Conservation (phyloP, 2,888 invertebrate species). For the Diplazon laetatorius region DNA sequence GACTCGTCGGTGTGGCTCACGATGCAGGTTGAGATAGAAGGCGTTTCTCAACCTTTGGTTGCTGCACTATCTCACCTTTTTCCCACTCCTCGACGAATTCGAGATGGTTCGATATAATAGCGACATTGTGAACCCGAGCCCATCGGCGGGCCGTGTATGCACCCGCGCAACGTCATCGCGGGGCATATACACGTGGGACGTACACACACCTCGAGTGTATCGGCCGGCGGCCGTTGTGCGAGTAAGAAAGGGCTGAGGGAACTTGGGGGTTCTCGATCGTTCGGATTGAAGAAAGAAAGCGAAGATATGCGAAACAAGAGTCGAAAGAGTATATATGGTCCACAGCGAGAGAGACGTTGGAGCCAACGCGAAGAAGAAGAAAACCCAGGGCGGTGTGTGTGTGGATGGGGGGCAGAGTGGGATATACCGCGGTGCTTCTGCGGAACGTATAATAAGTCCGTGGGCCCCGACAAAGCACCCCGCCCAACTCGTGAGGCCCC, state of each 20-base stretch:
- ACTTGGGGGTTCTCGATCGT: not conserved
- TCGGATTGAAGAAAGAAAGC: slow-evolving; percentile 32
- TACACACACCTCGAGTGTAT: slow-evolving; percentile 33
- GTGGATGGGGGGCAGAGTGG: slow-evolving; percentile 18
- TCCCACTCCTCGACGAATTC: slow-evolving; percentile 15
- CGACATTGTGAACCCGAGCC: not conserved
- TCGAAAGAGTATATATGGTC: slow-evolving; percentile 31
- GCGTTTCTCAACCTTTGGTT: slow-evolving; percentile 28
- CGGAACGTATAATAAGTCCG: slow-evolving; percentile 63
- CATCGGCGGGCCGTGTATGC: slow-evolving; percentile 20
- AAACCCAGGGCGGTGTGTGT: slow-evolving; percentile 5
- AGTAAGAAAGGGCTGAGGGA: not conserved
- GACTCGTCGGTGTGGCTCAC: slow-evolving; percentile 32
- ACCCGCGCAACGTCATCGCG: slow-evolving; percentile 43
- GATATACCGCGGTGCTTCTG: slow-evolving; percentile 29
- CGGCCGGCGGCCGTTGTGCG: slow-evolving; percentile 12
- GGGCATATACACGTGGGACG: not conserved
- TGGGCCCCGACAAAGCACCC: slow-evolving; percentile 67
- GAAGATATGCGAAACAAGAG: slow-evolving; percentile 39
- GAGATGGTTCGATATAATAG: slow-evolving; percentile 20
- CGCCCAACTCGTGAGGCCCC: slow-evolving; percentile 68
- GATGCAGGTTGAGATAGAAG: slow-evolving; percentile 56
- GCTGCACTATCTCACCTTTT: slow-evolving; percentile 12
- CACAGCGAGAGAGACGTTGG: not conserved
- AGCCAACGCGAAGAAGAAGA: slow-evolving; percentile 13